Conservation (phyloP, 2,797 vertebrate species). For the Tamandua tetradactyla region DNA sequence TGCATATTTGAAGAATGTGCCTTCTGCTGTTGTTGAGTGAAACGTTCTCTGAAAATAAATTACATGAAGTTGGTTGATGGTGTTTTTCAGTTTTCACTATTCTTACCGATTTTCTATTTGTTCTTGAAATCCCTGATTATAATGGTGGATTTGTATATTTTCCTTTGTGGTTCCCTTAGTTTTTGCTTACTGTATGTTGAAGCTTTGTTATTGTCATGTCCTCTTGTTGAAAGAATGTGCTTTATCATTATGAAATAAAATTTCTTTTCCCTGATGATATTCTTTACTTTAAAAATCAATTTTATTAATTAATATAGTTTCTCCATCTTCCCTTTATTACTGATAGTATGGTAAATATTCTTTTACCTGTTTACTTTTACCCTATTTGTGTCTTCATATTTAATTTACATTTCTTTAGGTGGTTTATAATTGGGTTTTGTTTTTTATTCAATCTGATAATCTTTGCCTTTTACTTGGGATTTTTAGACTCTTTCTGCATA, state of each 20-base stretch:
- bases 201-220: background rate
- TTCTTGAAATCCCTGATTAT: conserved; percentile 13
- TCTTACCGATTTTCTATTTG: background rate
- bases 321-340: background rate
- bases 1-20: background rate
- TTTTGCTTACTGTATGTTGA: conserved; percentile 1
- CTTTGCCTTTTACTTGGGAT: background rate
- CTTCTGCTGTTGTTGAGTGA: background rate
- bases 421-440: background rate
- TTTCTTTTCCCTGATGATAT: background rate
- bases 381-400: background rate
- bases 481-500: conserved; percentile 29
- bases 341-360: background rate
- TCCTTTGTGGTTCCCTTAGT: background rate
- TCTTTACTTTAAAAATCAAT: background rate
- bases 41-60: background rate
- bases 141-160: background rate
- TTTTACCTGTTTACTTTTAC: background rate
- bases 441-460: background rate
- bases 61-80: background rate
- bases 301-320: background rate
- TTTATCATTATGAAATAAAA: background rate
- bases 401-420: background rate
- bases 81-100: background rate
- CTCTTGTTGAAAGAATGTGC: background rate